Evolutionary conservation across 2,888 invertebrate genomes (phyloP).

Genomic region (Chorisops tibialis): DNA sequence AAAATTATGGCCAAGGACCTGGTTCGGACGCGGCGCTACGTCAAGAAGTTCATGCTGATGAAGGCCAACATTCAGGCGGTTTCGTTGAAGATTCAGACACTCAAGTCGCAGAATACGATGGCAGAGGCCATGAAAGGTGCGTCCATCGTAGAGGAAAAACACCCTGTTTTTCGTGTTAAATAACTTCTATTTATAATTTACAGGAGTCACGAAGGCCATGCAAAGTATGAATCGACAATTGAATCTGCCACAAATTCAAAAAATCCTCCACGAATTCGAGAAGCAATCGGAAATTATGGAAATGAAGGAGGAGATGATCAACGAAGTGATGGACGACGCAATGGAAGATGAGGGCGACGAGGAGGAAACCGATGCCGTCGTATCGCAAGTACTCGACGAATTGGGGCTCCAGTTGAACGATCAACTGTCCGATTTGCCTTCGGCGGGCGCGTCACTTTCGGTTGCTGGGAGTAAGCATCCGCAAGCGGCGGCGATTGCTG

Average conservation of each 20-base stretch:
- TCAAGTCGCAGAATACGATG: slow-evolving; percentile 98
- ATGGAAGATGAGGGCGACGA: slow-evolving; percentile 98
- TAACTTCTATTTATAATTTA: neutral
- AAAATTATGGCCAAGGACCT: slow-evolving; percentile 99
- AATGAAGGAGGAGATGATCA: slow-evolving; percentile 99
- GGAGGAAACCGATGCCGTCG: slow-evolving; percentile 95
- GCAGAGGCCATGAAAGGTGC: slow-evolving; percentile 94
- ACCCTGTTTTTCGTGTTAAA: neutral
- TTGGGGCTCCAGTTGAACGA: slow-evolving; percentile 93
- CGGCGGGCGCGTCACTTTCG: slow-evolving; percentile 58
- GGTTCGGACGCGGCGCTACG: slow-evolving; percentile 90
- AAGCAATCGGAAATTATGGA: slow-evolving; percentile 99
- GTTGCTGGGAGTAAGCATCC: slow-evolving; percentile 62
- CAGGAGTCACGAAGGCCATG: slow-evolving; percentile 94
- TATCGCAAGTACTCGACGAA: slow-evolving; percentile 95
- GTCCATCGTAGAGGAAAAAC: neutral
- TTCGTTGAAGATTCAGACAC: slow-evolving; percentile 93
- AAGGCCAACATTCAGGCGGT: slow-evolving; percentile 98
- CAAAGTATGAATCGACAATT: slow-evolving; percentile 95
- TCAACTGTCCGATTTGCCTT: slow-evolving; percentile 83
- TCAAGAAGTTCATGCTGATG: slow-evolving; percentile 99
- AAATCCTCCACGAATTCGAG: slow-evolving; percentile 95
- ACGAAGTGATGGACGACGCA: slow-evolving; percentile 98
- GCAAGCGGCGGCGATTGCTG: slow-evolving; percentile 57
- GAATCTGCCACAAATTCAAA: slow-evolving; percentile 98